phyloP scores from a whole-genome alignment of 1,140 invertebrate species.

The Anastrepha ludens region DNA sequence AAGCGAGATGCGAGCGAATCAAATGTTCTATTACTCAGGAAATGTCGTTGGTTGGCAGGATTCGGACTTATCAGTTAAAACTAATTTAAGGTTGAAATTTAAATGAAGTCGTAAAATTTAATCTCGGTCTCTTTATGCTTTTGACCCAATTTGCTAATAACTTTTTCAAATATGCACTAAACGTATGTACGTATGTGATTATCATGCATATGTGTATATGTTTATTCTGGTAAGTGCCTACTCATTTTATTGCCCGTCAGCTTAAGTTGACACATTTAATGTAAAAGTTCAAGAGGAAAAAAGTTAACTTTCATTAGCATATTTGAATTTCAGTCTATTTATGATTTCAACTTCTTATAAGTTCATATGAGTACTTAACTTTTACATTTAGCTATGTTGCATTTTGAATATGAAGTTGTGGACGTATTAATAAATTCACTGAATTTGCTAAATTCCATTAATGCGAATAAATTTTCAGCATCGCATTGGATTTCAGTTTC shows the following conservation, averaged over 20 bases:
- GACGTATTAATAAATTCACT: not conserved
- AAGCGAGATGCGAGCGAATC: not conserved
- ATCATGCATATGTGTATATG: no score
- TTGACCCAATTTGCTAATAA: not conserved
- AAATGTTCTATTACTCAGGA: constrained; percentile 8
- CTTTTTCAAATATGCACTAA: not conserved
- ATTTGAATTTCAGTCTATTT: not conserved
- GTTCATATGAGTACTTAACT: not conserved
- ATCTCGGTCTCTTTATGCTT: constrained; percentile 8
- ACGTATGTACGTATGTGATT: not conserved
- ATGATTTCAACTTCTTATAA: not conserved
- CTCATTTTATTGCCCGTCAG: not conserved
- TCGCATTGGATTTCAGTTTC: no score
- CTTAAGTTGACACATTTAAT: constrained; percentile 7
- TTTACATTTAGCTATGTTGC: not conserved
- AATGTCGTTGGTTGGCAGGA: constrained; percentile 33
- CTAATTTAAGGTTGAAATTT: constrained; percentile 38
- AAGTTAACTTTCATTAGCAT: not conserved
- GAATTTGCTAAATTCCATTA: no score
- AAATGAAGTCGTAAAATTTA: constrained; percentile 48
- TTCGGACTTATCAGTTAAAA: constrained; percentile 21
- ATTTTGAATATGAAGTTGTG: not conserved
- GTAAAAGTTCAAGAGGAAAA: not conserved
- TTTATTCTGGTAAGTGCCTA: not conserved
- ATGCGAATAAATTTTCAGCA: no score